A percentile compares a stretch with the other conserved stretches of the same genome.
These are phyloP conservation scores for Glossosoma conforme DNA, from an alignment of 1,140 invertebrate genomes.

Conservation along the genomic window DNA sequence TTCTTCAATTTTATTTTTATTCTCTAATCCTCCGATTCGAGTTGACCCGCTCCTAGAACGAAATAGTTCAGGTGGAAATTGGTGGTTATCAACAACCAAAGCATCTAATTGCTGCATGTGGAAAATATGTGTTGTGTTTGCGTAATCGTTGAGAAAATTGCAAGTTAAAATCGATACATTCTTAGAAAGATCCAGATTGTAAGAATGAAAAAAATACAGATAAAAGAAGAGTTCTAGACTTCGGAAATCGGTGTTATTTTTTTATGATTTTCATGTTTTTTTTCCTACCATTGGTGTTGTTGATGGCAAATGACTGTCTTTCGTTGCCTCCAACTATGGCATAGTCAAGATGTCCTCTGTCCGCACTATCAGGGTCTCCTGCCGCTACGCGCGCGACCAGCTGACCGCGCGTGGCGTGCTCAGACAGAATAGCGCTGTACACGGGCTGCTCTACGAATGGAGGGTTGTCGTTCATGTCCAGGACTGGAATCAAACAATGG, in stretches of 20 bases:
- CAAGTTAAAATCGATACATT: no score
- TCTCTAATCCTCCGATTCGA: no score
- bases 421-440: slow-evolving; percentile 72
- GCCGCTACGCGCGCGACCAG: slow-evolving; percentile 80
- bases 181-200: no score
- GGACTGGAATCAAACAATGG: slow-evolving; percentile 52
- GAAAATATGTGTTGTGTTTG: no score
- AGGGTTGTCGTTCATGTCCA: slow-evolving; percentile 77
- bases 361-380: slow-evolving; percentile 73
- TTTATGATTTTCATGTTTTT: slow-evolving; percentile 1
- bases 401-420: slow-evolving; percentile 73
- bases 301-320: slow-evolving; percentile 75
- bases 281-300: slow-evolving; percentile 25
- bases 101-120: no score
- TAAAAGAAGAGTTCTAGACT: no score
- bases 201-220: no score
- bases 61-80: no score
- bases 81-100: slow-evolving; percentile 3
- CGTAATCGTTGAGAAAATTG: neutral
- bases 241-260: no score
- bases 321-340: slow-evolving; percentile 83
- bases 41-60: no score
- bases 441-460: slow-evolving; percentile 75
- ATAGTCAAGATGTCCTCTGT: slow-evolving; percentile 66
- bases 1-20: no score